These are phyloP conservation scores for Plectropomus leopardus DNA, from an alignment of 2,113 vertebrate genomes.

Conservation along the genomic window DNA sequence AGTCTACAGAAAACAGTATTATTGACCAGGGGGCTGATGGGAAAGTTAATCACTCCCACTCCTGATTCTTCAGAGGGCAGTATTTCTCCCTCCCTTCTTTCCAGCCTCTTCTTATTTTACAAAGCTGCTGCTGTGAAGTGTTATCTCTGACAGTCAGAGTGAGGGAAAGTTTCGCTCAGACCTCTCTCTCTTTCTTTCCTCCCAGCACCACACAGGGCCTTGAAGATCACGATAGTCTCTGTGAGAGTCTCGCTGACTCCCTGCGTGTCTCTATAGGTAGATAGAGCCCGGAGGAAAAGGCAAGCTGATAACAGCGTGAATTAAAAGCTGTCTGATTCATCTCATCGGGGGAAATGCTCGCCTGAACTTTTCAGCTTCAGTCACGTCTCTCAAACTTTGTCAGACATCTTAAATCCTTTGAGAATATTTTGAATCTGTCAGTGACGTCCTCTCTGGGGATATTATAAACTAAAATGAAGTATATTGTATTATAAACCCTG, in stretches of 20 bases:
- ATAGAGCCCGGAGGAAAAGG: constrained; percentile 47
- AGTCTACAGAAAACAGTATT: constrained; percentile 20
- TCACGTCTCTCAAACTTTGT: constrained; percentile 22
- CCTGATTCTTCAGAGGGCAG: constrained; percentile 46
- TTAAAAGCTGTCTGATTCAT: constrained; percentile 40
- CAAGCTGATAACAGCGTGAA: constrained; percentile 61
- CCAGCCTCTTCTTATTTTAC: constrained; percentile 32
- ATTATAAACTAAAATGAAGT: constrained; percentile 7
- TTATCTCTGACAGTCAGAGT: constrained; percentile 69
- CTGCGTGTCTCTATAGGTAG: constrained; percentile 48
- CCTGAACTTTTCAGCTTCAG: constrained; percentile 41
- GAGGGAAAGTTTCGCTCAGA: constrained; percentile 43
- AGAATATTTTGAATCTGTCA: constrained; percentile 10
- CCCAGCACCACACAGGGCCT: constrained; percentile 29
- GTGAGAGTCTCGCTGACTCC: constrained; percentile 23
- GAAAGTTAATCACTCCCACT: constrained; percentile 56
- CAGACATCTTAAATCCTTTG: constrained; percentile 27
- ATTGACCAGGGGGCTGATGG: constrained; percentile 49
- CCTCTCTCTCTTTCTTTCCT: constrained; percentile 18
- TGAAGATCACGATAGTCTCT: constrained; percentile 63
- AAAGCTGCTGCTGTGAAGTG: constrained; percentile 58
- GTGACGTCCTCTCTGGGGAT: background rate
- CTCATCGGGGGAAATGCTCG: constrained; percentile 20
- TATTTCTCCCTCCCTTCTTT: background rate
- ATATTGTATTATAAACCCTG: background rate